Evolutionary conservation across 2,113 vertebrate genomes (phyloP), one percentile per base, ranked within the genome.

Genomic region (Cheirogaleus medius): DNA sequence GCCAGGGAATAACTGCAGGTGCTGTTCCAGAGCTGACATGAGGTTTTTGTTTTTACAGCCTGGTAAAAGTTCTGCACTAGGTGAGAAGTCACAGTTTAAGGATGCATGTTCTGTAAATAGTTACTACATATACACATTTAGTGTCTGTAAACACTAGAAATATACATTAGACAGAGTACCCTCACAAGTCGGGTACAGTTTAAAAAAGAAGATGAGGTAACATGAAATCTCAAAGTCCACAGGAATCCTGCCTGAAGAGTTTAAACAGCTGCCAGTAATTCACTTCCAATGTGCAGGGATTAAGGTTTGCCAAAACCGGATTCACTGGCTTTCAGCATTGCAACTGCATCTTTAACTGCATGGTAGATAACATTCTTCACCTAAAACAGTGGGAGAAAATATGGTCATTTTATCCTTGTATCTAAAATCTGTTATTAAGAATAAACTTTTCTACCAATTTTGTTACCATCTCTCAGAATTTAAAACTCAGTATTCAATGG

Each of bases 321-420:
- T 81, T 99, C 99, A 0, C 98, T 99, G 6, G 99, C 99, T 97
- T 98, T 98, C 93, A 99, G 98, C 98, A 99, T 98, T 96, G 98
- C 99, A 8, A 99, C 98, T 0, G 99, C 99, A 54, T 99, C 99
- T 94, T 99, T 99, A 68, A 99, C 99, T 63, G 99, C 99, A 0
- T 99, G 99, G 98, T 99, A 99, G 69, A 99, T 99, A 39, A 99
- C 99, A 96, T 99, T 99, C 98, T 99, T 99, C 96, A 99, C 99
- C 99, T 99, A 12, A 37, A 74, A 60, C 20, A 21, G 54, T 0
- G 13, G 56, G 15, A 81, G 37, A 60, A 60, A 44, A 83, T 39
- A 42, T 21, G 12, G 17, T 42, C 32, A 20, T 20, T 78, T 90
- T 29, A 86, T 60, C 56, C 23, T 56, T 42, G 86, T 86, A 63